Base-by-base conservation (phyloP, 2,113 vertebrate genomes). In the Poeciliopsis prolifica region DNA sequence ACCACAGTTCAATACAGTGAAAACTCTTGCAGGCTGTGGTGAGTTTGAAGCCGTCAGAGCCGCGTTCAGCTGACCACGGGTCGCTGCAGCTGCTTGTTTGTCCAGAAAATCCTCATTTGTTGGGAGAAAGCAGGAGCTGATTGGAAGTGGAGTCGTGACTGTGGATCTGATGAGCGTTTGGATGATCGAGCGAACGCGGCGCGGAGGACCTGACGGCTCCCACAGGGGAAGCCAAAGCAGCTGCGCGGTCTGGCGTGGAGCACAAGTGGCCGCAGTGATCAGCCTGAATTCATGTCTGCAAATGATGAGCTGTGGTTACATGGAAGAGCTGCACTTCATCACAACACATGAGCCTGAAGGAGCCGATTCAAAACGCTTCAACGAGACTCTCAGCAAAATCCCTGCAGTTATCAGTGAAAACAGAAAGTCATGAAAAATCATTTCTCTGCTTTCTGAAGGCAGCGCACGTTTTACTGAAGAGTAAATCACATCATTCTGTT, bases 11-110 rank as follows among this genome's bases (percentile, higher is more conserved):
- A 14, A 13, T 4, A 14, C 40, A 14, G 44, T 48, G 5, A 17
- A 48, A 19, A 48, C 4, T 19, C 19, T 48, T 48, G 44, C 15
- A 1, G 44, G 44, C 44, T 2, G 14, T 19, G 42, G 4, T 5
- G 13, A 48, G 13, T 17, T 5, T 48, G 5, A 17, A 13, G 13
- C 42, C 1, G 13, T 4, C 42, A 5, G 13, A 48, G 1, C 17
- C 17, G 1, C 15, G 1, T 48, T 48, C 44, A 48, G 1, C 5
- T 48, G 17, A 12, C 4, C 5, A 40, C 35, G 24, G n/a, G 7
- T 65, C 35, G 4, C 22, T 26, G 64, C 64, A 65, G 33, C 64
- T 65, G 64, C 35, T 65, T n/a, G 7, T 65, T 65, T 26, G 64
- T 65, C 35, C 31, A 40, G 33, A 40, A 65, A 35, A 35, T 33